Evolutionary conservation across 2,888 invertebrate species (phyloP).

Genomic region (Euplagia quadripunctaria): DNA sequence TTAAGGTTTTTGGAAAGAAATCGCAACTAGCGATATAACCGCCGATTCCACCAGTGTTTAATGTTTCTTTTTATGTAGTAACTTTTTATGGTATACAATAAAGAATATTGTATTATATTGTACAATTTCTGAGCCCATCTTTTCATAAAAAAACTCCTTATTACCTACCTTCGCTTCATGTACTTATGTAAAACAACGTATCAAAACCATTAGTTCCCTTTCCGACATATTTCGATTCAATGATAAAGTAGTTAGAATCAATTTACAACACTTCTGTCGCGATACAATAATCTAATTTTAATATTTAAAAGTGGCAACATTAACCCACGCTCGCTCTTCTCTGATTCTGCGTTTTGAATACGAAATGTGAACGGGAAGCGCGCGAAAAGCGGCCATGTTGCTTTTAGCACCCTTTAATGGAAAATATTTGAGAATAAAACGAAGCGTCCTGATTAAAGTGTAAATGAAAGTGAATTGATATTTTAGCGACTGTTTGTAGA

Average conservation of each 20-base stretch:
- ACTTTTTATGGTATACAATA: too few relatives aligned
- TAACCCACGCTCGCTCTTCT: conserved; percentile 73
- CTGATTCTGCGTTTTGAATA: conserved; percentile 78
- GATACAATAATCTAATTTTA: conserved; percentile 79
- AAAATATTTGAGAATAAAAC: conserved; percentile 72
- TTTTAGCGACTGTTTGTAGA: conserved; percentile 70
- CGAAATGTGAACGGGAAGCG: conserved; percentile 74
- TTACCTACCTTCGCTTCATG: background rate
- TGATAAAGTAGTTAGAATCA: conserved; percentile 63
- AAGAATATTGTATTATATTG: too few relatives aligned
- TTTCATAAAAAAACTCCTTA: background rate
- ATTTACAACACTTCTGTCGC: conserved; percentile 71
- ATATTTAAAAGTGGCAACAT: conserved; percentile 83
- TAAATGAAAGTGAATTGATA: conserved; percentile 79
- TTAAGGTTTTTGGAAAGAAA: too few relatives aligned
- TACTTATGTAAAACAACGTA: background rate
- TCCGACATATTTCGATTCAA: conserved; percentile 30
- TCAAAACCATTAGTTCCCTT: conserved; percentile 18
- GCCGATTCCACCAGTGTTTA: too few relatives aligned
- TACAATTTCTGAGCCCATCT: background rate
- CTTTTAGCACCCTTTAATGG: conserved; percentile 84
- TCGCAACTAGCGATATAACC: too few relatives aligned
- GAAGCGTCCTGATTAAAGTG: conserved; percentile 76
- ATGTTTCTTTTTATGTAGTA: too few relatives aligned
- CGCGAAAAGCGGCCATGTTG: conserved; percentile 79